Evolutionary conservation across 2,797 vertebrate species (phyloP).

Genomic region (Steatocranus sp.): DNA sequence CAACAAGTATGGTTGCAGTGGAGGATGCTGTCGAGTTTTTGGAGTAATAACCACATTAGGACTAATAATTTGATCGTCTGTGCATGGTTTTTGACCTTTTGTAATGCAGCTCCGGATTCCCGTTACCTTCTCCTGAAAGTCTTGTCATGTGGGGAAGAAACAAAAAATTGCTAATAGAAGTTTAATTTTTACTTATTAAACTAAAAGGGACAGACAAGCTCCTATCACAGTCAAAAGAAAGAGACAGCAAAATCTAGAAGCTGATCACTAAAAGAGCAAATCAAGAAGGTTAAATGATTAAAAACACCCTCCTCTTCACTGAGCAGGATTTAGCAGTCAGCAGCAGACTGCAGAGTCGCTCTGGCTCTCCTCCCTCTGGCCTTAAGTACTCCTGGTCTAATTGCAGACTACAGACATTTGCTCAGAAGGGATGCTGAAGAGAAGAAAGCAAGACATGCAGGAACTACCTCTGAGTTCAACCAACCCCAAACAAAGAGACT

Average conservation of each 20-base stretch:
- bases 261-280: not conserved
- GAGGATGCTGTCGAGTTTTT: not conserved
- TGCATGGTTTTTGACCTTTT: not conserved
- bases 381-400: not conserved
- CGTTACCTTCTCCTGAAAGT: not conserved
- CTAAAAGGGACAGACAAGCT: not conserved
- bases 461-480: not conserved
- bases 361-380: not conserved
- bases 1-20: not conserved
- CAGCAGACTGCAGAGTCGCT: not conserved
- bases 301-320: not conserved
- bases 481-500: not conserved
- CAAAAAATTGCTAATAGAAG: accelerated
- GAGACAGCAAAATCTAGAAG: not conserved
- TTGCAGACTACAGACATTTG: not conserved
- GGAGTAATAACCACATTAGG: not conserved
- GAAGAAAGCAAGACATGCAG: not conserved
- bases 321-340: not conserved
- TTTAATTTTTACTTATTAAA: not conserved
- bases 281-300: not conserved
- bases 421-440: not conserved
- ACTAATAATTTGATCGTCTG: accelerated
- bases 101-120: not conserved
- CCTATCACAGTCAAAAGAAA: accelerated
- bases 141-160: not conserved